A percentile compares a stretch with the other conserved stretches of the same genome.
Evolutionary conservation across 2,113 vertebrate species (phyloP).

Genomic region (Podiceps cristatus): DNA sequence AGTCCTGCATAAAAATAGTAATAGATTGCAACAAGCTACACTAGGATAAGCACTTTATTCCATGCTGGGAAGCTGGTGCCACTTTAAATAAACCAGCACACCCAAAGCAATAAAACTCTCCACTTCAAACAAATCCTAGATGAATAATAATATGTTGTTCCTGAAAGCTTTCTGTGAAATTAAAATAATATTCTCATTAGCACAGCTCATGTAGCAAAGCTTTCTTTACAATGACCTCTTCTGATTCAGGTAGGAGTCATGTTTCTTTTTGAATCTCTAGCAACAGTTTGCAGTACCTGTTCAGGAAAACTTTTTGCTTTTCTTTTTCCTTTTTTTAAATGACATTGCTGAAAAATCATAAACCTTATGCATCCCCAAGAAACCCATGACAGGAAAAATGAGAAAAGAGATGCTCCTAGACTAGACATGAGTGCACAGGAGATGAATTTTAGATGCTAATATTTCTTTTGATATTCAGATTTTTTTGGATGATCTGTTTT

Average conservation of each 20-base stretch:
- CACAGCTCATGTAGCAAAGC: background rate
- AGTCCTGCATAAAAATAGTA: background rate
- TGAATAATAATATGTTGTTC: background rate
- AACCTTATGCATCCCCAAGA: background rate
- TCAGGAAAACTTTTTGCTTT: background rate
- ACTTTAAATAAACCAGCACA: background rate
- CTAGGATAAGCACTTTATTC: background rate
- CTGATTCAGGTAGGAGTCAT: background rate
- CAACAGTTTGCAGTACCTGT: background rate
- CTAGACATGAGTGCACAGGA: background rate
- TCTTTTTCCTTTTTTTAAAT: background rate
- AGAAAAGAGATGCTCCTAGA: background rate
- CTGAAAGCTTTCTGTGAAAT: background rate
- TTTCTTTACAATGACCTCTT: background rate
- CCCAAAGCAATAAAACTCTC: background rate
- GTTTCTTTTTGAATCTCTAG: background rate
- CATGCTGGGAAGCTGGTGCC: background rate
- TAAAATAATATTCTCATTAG: background rate
- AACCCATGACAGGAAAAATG: background rate
- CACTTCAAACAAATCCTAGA: background rate
- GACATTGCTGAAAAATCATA: background rate
- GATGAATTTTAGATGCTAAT: background rate
- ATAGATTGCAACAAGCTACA: background rate
- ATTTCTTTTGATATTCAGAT: background rate
- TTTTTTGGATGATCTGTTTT: background rate